A percentile compares a stretch with the other conserved stretches of the same genome.
phyloP scores from a whole-genome alignment of 1,140 invertebrate genomes.

The Papilio machaon region DNA sequence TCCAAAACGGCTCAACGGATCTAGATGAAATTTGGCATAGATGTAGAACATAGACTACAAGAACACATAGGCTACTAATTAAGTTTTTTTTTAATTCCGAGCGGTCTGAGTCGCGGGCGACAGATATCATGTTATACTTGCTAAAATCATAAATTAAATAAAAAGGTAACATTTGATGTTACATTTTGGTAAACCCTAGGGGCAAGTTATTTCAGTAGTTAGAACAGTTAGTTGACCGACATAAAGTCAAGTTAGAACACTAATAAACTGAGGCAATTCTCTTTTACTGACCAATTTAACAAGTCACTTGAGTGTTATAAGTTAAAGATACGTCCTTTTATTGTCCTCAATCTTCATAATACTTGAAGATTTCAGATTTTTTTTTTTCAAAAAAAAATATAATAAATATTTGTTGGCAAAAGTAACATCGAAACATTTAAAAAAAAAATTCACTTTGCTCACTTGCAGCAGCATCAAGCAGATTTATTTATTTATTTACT shows the following conservation, averaged over 20 bases:
- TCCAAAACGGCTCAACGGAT: too few species aligned
- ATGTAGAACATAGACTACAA: too few species aligned
- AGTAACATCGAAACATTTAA: background rate
- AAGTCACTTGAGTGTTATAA: slow-evolving; percentile 17
- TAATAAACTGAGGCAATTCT: slow-evolving; percentile 27
- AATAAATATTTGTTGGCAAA: background rate
- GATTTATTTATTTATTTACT: too few species aligned
- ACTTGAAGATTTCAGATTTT: background rate
- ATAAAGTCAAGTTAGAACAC: slow-evolving; percentile 24
- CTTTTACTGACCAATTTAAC: slow-evolving; percentile 31
- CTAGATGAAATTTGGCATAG: too few species aligned
- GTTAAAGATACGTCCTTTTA: background rate
- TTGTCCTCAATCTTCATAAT: background rate
- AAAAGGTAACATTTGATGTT: background rate
- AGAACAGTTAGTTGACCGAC: slow-evolving; percentile 13
- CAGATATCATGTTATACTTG: too few species aligned
- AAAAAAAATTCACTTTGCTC: background rate
- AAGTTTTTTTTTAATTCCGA: too few species aligned
- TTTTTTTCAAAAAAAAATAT: background rate
- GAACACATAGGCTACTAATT: too few species aligned
- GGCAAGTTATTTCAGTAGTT: slow-evolving; percentile 8
- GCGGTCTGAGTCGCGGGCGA: too few species aligned
- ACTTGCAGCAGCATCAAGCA: too few species aligned
- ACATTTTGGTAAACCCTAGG: background rate
- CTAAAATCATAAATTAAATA: background rate